Base-by-base conservation (phyloP, 2,113 vertebrate species). In the Paramisgurnus dabryanus region DNA sequence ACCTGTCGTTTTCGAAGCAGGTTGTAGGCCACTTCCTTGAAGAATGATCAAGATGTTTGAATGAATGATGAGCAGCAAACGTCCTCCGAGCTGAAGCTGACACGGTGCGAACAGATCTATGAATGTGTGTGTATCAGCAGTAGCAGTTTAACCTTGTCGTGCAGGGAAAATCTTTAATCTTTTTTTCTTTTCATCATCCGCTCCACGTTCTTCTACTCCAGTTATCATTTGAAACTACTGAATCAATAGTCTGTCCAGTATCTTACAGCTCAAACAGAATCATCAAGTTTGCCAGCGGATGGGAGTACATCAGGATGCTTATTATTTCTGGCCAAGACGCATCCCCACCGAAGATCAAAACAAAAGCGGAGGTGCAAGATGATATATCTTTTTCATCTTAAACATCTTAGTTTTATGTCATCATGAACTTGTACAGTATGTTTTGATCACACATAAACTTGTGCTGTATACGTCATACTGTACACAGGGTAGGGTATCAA, bases 1-100 rank as follows among this genome's bases (percentile, higher is more conserved):
- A 84, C 84, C 87, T 85, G 88, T 83, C 85, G 78, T 88, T 80
- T 80, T 88, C 74, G 41, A 79, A 82, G 76, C n/a, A 57, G 45
- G 34, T 57, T 58, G 17, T 40, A 58, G 49, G 12, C 8, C 47
- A 57, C 27, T 41, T 75, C 49, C 45, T 84, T 69, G 11, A 64
- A 55, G 47, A 40, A 34, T 7, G 17, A 18, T 58, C 55, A 58
- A 58, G 17, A 66, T 63, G n/a, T 61, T 47, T 15, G 17, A 58
- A 58, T n/a, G 17, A n/a, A 58, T 58, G n/a, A n/a, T 17, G 17
- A 58, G 17, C 4, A 18, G 13, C 45, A 49, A 15, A 75, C 47
- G 58, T 17, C 58, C 45, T 47, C 63, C 5, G 27, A 60, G 12
- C 40, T n/a, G 53, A 22, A n/a, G 41, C 34, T 70, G 17, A 58